phyloP scores from a whole-genome alignment of 2,797 vertebrate species.

The Vespertilio murinus region DNA sequence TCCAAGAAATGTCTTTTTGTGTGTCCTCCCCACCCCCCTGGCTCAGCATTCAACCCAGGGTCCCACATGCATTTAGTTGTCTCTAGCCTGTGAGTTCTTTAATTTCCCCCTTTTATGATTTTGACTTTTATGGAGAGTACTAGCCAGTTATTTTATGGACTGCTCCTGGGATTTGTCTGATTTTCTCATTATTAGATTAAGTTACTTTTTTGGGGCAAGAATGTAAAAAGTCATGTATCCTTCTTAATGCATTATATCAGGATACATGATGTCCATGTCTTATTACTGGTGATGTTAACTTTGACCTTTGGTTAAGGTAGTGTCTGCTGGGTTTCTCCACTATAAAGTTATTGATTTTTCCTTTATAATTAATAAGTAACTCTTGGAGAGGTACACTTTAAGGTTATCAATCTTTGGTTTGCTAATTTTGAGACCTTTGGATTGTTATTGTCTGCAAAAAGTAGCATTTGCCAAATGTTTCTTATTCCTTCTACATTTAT shows the following conservation, averaged over 20 bases:
- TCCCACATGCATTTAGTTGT: constrained; percentile 4
- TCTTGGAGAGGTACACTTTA: not conserved
- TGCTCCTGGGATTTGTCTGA: not conserved
- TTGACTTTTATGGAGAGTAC: not conserved
- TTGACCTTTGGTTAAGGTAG: constrained; percentile 4
- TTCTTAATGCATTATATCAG: not conserved
- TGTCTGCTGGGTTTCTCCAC: not conserved
- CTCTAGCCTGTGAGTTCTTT: not conserved
- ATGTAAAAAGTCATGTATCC: not conserved
- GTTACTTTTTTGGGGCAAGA: not conserved
- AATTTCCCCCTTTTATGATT: not conserved
- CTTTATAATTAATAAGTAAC: constrained; percentile 30
- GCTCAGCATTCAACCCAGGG: not conserved
- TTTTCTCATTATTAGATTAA: not conserved
- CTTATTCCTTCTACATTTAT: not conserved
- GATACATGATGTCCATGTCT: not conserved
- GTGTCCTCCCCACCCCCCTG: no score
- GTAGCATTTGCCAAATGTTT: not conserved
- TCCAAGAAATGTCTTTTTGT: not conserved
- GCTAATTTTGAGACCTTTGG: constrained; percentile 28
- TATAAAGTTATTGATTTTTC: not conserved
- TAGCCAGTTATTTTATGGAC: not conserved
- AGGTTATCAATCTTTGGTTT: not conserved
- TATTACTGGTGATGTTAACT: not conserved
- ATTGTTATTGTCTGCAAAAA: not conserved